These are phyloP conservation scores for Probaryconus sp. DNA, from an alignment of 1,140 invertebrate genomes.

Conservation along the genomic window DNA sequence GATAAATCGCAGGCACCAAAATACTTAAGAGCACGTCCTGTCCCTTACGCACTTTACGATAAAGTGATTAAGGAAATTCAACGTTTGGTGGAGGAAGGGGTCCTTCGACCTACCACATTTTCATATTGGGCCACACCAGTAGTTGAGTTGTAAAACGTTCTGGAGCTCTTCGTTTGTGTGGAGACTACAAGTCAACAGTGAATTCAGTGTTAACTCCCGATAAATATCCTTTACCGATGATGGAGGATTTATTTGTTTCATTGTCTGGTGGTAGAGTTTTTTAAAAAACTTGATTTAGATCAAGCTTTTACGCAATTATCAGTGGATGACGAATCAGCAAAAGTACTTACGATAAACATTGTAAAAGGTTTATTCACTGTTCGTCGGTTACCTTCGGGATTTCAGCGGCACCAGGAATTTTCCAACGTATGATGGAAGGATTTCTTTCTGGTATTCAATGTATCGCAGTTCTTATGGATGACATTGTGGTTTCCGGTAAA, in stretches of 20 bases:
- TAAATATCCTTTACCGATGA: constrained; percentile 65
- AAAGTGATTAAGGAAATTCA: too few relatives aligned
- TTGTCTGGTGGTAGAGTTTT: constrained; percentile 59
- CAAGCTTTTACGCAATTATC: constrained; percentile 57
- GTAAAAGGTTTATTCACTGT: constrained; percentile 75
- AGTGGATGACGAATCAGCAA: constrained; percentile 57
- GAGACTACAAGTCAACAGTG: too few relatives aligned
- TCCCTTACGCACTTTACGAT: too few relatives aligned
- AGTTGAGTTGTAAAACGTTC: not conserved
- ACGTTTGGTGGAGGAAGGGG: too few relatives aligned
- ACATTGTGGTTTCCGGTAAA: not conserved
- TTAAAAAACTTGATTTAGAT: constrained; percentile 40
- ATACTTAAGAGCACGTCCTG: too few relatives aligned
- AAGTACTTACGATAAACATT: constrained; percentile 64
- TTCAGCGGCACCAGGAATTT: constrained; percentile 71
- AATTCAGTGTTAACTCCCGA: constrained; percentile 64
- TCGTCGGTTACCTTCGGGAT: constrained; percentile 77
- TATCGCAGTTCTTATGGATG: constrained; percentile 57
- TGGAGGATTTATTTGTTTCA: constrained; percentile 67
- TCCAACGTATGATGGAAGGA: constrained; percentile 70
- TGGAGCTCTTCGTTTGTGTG: constrained; percentile 5
- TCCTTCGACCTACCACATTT: constrained; percentile 19
- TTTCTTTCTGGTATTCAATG: constrained; percentile 64
- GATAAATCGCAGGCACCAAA: too few relatives aligned
- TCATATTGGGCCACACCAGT: constrained; percentile 42